A percentile compares a stretch with the other conserved stretches of the same genome.
phyloP scores from a whole-genome alignment of 2,797 vertebrate species.

The Coluber constrictor region DNA sequence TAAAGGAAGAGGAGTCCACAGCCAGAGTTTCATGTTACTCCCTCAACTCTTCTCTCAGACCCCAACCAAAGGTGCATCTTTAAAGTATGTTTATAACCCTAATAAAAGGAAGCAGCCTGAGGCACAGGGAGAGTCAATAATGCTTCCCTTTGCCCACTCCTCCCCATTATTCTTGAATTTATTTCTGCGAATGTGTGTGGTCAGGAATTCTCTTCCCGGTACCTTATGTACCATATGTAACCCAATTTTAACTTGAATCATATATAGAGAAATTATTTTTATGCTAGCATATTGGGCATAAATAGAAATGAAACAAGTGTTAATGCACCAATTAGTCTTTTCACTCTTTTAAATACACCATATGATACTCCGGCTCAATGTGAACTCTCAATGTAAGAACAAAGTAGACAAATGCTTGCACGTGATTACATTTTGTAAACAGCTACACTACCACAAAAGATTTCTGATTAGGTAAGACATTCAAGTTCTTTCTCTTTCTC shows the following conservation, averaged over 20 bases:
- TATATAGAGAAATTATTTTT: constrained; percentile 34
- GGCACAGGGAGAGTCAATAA: constrained; percentile 40
- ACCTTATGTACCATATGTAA: constrained; percentile 22
- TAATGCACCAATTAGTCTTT: constrained; percentile 33
- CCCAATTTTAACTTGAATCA: constrained; percentile 27
- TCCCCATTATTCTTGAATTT: constrained; percentile 26
- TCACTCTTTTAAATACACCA: constrained; percentile 12
- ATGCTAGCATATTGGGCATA: constrained; percentile 36
- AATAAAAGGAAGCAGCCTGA: constrained; percentile 44
- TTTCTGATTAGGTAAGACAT: not conserved
- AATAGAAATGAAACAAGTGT: constrained; percentile 28
- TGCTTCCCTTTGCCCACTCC: constrained; percentile 18
- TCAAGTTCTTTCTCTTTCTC: not conserved
- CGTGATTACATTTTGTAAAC: not conserved
- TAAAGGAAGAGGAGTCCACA: constrained; percentile 35
- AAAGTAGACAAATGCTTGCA: not conserved
- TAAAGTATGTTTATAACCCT: constrained; percentile 42
- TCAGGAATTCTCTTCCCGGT: not conserved
- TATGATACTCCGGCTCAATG: constrained; percentile 23
- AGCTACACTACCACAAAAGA: not conserved
- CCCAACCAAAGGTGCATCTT: constrained; percentile 36
- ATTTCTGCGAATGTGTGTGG: constrained; percentile 1
- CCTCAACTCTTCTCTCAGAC: constrained; percentile 13
- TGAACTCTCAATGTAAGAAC: not conserved
- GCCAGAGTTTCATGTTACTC: constrained; percentile 46